A percentile compares a stretch with the other conserved stretches of the same genome.
Conservation (phyloP, 1,140 invertebrate genomes). For the Chlorops oryzae region DNA sequence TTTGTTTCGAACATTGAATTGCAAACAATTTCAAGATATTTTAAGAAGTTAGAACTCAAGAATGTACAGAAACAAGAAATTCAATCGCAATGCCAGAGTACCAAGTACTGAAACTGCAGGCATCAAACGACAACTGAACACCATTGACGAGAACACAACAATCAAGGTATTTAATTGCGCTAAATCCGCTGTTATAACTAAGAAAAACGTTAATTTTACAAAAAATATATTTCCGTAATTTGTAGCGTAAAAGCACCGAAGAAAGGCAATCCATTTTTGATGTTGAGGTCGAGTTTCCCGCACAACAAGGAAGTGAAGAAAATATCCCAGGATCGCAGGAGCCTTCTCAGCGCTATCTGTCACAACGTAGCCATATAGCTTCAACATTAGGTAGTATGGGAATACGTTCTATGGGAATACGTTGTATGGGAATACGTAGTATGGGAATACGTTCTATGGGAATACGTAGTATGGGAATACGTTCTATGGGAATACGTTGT, state of each 20-base stretch:
- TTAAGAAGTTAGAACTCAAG: background rate
- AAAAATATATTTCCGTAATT: background rate
- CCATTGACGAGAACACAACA: slow-evolving; percentile 37
- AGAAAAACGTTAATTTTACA: background rate
- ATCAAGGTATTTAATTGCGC: slow-evolving; percentile 36
- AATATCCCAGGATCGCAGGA: slow-evolving; percentile 42
- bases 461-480: no score
- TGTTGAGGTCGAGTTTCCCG: background rate
- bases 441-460: no score
- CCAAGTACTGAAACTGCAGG: slow-evolving; percentile 15
- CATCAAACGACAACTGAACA: slow-evolving; percentile 19
- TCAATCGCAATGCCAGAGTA: slow-evolving; percentile 5
- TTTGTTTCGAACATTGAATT: background rate
- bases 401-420: no score
- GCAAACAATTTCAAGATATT: background rate
- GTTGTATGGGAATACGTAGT: no score
- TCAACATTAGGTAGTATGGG: no score
- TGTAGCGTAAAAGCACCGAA: background rate
- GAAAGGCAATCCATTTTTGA: background rate
- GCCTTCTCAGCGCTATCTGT: slow-evolving; percentile 41
- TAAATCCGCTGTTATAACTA: slow-evolving; percentile 10
- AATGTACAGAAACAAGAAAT: slow-evolving; percentile 18
- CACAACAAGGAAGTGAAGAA: slow-evolving; percentile 28
- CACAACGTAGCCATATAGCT: slow-evolving; percentile 37
- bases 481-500: no score